Percentiles rank a stretch among this genome's conserved stretches.
Evolutionary conservation across 2,888 invertebrate species (phyloP).

Genomic region (Ecdyonurus torrentis): DNA sequence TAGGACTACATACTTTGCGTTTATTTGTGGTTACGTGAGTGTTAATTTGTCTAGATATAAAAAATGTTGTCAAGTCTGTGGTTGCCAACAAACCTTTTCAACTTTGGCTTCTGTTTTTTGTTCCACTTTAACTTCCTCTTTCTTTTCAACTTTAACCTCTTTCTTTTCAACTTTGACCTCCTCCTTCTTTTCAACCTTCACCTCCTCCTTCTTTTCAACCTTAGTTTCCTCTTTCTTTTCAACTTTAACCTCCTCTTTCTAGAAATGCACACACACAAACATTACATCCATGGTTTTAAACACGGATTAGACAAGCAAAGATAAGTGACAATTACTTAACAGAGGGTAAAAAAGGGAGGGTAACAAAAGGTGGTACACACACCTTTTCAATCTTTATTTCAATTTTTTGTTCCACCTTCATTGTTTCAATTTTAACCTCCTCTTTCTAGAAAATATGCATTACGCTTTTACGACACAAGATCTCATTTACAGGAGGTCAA

Average conservation of each 20-base stretch:
- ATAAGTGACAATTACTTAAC: too few relatives aligned
- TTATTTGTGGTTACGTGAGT: too few relatives aligned
- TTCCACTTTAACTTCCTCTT: constrained; percentile 19
- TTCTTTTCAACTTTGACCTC: constrained; percentile 10
- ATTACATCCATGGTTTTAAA: too few relatives aligned
- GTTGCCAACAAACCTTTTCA: neutral
- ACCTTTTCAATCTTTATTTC: constrained; percentile 18
- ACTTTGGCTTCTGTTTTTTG: constrained; percentile 13
- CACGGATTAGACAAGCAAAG: too few relatives aligned
- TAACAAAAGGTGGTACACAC: neutral
- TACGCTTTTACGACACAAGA: neutral
- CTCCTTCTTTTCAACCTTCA: constrained; percentile 25
- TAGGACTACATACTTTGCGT: too few relatives aligned
- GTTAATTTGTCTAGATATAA: too few relatives aligned
- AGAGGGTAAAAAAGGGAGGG: too few relatives aligned
- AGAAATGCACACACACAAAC: neutral
- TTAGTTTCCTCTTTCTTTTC: neutral
- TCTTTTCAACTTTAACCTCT: constrained; percentile 21
- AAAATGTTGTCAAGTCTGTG: too few relatives aligned
- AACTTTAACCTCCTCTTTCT: neutral
- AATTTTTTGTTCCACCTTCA: constrained; percentile 16
- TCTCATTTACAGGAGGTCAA: too few relatives aligned
- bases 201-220: constrained; percentile 24
- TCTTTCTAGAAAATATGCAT: constrained; percentile 17
- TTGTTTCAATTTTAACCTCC: constrained; percentile 20